A percentile compares a stretch with the other conserved stretches of the same genome.
Evolutionary conservation across 2,888 invertebrate species (phyloP).

Genomic region (Dryococelus australis): DNA sequence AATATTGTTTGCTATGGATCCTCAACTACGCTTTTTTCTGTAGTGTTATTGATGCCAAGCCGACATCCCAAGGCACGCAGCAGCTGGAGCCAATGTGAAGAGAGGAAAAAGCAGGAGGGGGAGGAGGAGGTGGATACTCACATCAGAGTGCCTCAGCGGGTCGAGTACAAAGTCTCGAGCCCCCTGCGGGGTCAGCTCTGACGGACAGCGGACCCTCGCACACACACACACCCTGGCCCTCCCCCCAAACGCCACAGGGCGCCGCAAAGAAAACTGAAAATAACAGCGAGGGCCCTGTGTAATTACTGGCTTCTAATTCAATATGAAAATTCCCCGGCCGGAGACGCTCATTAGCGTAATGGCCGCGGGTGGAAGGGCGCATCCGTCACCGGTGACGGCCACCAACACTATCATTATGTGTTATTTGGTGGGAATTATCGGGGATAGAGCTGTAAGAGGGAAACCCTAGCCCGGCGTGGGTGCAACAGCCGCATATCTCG

Average conservation of each 20-base stretch:
- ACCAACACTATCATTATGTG: constrained; percentile 27
- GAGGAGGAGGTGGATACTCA: not conserved
- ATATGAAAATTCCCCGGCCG: constrained; percentile 25
- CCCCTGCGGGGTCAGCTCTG: not conserved
- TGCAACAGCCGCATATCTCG: not conserved
- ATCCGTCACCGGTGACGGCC: constrained; percentile 18
- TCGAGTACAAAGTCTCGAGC: not conserved
- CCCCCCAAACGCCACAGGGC: not conserved
- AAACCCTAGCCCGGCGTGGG: not conserved
- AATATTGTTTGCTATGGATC: no score
- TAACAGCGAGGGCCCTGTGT: constrained; percentile 3
- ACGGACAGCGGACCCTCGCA: not conserved
- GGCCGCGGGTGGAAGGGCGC: not conserved
- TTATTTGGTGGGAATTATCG: constrained; percentile 23
- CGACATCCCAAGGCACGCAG: no score
- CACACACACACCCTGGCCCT: not conserved
- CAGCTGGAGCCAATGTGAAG: no score
- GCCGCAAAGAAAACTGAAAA: not conserved
- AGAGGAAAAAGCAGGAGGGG: not conserved
- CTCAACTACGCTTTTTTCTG: no score
- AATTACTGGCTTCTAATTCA: constrained; percentile 30
- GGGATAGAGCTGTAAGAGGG: constrained; percentile 7
- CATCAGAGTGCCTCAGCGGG: not conserved
- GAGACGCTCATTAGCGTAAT: constrained; percentile 9
- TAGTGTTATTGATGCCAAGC: no score